Conservation (phyloP, 2,888 invertebrate genomes). For the Lasioglossum marginatum region DNA sequence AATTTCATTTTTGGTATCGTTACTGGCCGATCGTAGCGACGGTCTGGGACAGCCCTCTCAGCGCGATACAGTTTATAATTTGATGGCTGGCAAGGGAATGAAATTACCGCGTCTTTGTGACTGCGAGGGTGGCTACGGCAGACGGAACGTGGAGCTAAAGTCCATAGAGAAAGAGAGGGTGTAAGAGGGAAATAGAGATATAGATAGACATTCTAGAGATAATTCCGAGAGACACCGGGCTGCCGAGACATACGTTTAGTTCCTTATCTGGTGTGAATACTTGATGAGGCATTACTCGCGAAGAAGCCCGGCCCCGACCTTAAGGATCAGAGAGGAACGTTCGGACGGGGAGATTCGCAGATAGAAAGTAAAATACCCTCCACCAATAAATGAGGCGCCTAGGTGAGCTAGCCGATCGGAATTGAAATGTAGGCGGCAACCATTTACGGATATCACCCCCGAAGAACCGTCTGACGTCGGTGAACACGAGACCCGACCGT, state of each 20-base stretch:
- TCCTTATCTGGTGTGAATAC: constrained; percentile 48
- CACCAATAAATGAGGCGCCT: background rate
- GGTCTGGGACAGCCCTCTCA: background rate
- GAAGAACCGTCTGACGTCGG: background rate
- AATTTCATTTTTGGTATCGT: constrained; percentile 64
- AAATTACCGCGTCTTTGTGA: constrained; percentile 47
- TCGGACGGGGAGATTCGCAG: constrained; percentile 4
- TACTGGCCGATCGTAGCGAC: constrained; percentile 45
- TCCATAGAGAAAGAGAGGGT: background rate
- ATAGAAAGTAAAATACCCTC: constrained; percentile 7
- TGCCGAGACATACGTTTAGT: constrained; percentile 36
- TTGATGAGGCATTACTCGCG: constrained; percentile 35
- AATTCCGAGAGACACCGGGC: constrained; percentile 32
- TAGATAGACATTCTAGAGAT: constrained; percentile 18
- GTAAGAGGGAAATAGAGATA: background rate
- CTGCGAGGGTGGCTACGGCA: background rate
- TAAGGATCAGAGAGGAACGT: background rate
- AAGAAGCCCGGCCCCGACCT: constrained; percentile 16
- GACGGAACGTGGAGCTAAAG: constrained; percentile 5
- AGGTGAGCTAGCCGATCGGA: background rate
- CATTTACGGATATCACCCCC: background rate
- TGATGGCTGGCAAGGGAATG: constrained; percentile 54
- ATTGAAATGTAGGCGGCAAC: constrained; percentile 4
- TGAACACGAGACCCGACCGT: background rate
- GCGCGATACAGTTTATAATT: constrained; percentile 53